Evolutionary conservation across 2,797 vertebrate genomes (phyloP), one percentile per base, ranked within the genome.

Genomic region (Ptychadena robeensis): DNA sequence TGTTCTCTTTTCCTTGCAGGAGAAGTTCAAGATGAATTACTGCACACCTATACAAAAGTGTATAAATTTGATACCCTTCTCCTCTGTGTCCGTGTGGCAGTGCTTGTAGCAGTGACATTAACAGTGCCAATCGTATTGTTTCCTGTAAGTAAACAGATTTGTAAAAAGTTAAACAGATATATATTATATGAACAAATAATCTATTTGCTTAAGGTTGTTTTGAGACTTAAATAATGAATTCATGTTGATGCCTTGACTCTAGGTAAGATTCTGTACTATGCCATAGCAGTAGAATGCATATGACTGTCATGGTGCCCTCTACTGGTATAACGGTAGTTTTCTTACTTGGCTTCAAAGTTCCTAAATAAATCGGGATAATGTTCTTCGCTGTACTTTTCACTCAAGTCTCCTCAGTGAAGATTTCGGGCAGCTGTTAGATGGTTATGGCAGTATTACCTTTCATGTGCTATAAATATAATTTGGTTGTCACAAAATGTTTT

Each of bases 91-190:
- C 98, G 98, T 31, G 65, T 99, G 88, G 98, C 97, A 0, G 97
- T 99, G 28, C 94, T 99, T 83, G 95, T 98, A 2, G 97, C 98
- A 0, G 98, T 99, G 32, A 99, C 95, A 0, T 89, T 99, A 80
- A 99, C 98, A 0, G 98, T 99, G 59, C 98, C 98, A 85, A 96
- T 99, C 25, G 97, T 99, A 75, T 93, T 99, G 18, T 99, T 99
- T 75, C 98, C 97, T 0, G 98, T 99, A 88, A 97, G 97, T 97
- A 91, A 82, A 2, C 32, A 18, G 14, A 4, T 44, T 44, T 44
- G 14, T 4, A 0, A 18, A 44, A 44, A 53, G n/a, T n/a, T n/a
- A n/a, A 7, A 53, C 44, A 53, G 18, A 7, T n/a, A 53, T 53
- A 14, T 40, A 3, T 22, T 6, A 53, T 9, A 4, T 38, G 37